phyloP scores from a whole-genome alignment of 92 coral and sea anemone genomes.

The Isaurus tuberculatus region DNA sequence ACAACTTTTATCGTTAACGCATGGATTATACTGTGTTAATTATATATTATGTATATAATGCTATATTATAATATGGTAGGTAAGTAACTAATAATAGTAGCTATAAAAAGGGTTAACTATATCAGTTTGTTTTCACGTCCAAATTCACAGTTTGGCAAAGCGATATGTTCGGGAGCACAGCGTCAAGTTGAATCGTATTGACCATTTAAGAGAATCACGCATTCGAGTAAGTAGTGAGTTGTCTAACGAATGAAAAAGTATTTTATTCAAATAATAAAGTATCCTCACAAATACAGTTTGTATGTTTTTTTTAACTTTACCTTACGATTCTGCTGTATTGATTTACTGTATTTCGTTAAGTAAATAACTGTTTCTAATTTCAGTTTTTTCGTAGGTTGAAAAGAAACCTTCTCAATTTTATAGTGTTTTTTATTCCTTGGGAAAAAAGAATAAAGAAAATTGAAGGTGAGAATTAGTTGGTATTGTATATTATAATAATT shows the following conservation, averaged over 20 bases:
- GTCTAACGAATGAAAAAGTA: neutral
- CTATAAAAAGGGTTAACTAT: no score
- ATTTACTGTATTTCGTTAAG: neutral
- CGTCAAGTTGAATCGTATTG: conserved; percentile 64
- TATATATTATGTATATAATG: no score
- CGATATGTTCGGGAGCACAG: conserved; percentile 67
- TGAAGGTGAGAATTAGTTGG: conserved; percentile 61
- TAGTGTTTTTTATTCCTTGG: conserved; percentile 83
- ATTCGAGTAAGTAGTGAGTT: conserved; percentile 61
- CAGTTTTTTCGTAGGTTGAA: conserved; percentile 72
- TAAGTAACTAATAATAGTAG: no score
- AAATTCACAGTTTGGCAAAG: conserved; percentile 54
- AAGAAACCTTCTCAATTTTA: conserved; percentile 72
- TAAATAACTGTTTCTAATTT: conserved; percentile 3
- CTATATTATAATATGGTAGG: no score
- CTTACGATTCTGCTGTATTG: neutral
- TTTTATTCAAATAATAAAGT: no score
- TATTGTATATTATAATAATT: neutral
- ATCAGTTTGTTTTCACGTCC: no score
- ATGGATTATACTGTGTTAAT: no score
- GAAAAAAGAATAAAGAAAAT: conserved; percentile 73
- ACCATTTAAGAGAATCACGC: conserved; percentile 68
- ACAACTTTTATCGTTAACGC: no score
- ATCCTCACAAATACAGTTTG: no score
- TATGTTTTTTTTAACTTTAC: neutral